Percentiles rank a stretch among this genome's conserved stretches.
Conservation (phyloP, 2,113 vertebrate genomes). For the Colaptes auratus region DNA sequence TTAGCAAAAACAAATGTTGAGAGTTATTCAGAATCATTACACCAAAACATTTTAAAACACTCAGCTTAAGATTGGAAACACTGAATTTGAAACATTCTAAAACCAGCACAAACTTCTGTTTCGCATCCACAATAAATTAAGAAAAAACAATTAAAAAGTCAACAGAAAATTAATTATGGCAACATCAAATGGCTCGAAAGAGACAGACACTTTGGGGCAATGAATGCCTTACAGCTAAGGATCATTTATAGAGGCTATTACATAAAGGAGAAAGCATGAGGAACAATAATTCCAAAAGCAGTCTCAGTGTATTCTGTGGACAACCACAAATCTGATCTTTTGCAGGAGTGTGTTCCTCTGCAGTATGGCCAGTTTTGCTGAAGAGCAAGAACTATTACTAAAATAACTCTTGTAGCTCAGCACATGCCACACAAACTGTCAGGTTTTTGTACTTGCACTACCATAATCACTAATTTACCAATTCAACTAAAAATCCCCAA, state of each 20-base stretch:
- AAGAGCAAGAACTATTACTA: not conserved
- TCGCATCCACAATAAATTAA: not conserved
- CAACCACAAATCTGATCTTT: not conserved
- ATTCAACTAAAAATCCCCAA: slow-evolving; percentile 3
- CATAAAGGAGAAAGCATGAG: rapidly evolving
- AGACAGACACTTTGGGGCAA: not conserved
- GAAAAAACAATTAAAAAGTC: not conserved
- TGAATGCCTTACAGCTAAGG: not conserved
- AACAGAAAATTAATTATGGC: not conserved
- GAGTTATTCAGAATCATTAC: not conserved
- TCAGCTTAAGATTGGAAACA: not conserved
- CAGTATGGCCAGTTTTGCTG: not conserved
- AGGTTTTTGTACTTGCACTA: not conserved
- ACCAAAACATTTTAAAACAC: not conserved
- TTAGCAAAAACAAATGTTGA: not conserved
- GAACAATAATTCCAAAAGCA: not conserved
- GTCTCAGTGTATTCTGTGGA: not conserved
- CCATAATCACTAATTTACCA: not conserved
- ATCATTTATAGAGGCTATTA: not conserved
- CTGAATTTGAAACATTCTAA: not conserved
- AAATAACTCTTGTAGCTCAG: not conserved
- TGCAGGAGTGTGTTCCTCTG: not conserved
- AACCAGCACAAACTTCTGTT: not conserved
- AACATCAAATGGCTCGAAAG: not conserved
- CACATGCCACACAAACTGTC: not conserved